Conservation (phyloP, 1,140 invertebrate genomes). For the Leptinotarsa defecta region DNA sequence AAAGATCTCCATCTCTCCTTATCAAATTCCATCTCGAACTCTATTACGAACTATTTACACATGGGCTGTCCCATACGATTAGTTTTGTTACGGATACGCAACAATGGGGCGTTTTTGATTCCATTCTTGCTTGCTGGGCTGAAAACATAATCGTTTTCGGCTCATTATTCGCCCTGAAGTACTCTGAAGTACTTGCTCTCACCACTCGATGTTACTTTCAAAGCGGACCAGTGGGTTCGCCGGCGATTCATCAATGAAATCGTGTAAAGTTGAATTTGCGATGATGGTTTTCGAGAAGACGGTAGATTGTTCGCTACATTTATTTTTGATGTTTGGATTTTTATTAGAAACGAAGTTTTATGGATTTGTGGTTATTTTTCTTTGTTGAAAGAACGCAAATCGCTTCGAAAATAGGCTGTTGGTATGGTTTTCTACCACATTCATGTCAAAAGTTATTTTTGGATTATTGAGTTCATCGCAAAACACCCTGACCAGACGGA, state of each 20-base stretch:
- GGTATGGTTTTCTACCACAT: too few relatives aligned
- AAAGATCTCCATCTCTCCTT: conserved; percentile 12
- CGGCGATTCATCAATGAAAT: conserved; percentile 3
- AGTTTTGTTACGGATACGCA: conserved; percentile 45
- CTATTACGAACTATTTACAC: conserved; percentile 44
- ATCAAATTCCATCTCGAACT: conserved; percentile 35
- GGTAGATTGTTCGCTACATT: conserved; percentile 18
- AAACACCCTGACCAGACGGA: too few relatives aligned
- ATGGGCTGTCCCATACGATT: conserved; percentile 44
- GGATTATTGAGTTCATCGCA: too few relatives aligned
- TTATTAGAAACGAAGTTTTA: conserved; percentile 10
- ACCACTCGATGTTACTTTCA: conserved; percentile 18
- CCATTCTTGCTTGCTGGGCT: conserved; percentile 30
- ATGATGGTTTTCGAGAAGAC: background rate
- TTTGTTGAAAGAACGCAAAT: background rate
- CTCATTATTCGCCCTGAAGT: background rate
- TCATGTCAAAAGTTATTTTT: too few relatives aligned
- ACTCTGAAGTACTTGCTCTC: background rate
- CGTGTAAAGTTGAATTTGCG: background rate
- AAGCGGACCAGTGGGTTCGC: background rate
- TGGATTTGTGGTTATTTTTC: conserved; percentile 13
- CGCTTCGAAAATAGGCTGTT: background rate
- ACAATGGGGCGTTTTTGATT: conserved; percentile 40
- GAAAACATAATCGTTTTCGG: conserved; percentile 32
- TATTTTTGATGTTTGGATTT: conserved; percentile 4